Conservation (phyloP, 1,140 invertebrate species). For the Pogonomyrmex barbatus region DNA sequence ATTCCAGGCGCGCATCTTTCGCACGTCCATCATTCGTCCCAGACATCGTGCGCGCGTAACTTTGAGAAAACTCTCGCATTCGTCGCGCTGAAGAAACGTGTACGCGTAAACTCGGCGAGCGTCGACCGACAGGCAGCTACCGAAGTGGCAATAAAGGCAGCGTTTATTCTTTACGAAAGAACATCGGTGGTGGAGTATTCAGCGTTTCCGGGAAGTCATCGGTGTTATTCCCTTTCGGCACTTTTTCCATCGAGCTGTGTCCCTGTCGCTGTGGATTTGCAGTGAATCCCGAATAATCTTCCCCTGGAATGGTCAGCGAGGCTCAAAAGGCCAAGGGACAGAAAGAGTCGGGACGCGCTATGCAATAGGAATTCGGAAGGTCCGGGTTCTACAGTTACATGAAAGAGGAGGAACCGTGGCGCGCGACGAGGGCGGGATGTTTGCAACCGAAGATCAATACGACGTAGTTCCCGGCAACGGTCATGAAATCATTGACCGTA, state of each 20-base stretch:
- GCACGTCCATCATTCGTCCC: slow-evolving; percentile 45
- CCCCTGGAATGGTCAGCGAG: slow-evolving; percentile 12
- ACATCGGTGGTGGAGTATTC: neutral
- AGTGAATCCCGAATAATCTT: slow-evolving; percentile 23
- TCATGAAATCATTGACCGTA: slow-evolving; percentile 56
- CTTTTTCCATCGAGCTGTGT: neutral
- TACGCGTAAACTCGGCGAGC: neutral
- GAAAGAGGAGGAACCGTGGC: slow-evolving; percentile 65
- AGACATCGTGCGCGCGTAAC: slow-evolving; percentile 10
- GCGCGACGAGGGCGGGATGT: slow-evolving; percentile 41
- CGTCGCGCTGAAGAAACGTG: neutral
- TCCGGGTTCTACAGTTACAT: slow-evolving; percentile 25
- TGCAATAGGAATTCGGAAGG: slow-evolving; percentile 39
- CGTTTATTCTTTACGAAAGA: slow-evolving; percentile 25
- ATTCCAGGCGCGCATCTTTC: slow-evolving; percentile 20
- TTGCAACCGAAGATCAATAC: slow-evolving; percentile 61
- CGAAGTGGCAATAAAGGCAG: neutral
- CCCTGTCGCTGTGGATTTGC: slow-evolving; percentile 10
- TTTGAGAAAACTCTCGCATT: slow-evolving; percentile 24
- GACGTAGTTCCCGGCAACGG: slow-evolving; percentile 12
- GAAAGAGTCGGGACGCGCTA: slow-evolving; percentile 5
- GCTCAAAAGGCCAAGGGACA: slow-evolving; percentile 12
- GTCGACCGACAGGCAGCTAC: neutral
- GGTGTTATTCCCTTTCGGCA: neutral
- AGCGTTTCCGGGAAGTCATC: neutral